Base-by-base conservation (phyloP, 2,888 invertebrate genomes). In the Drosophila ezoana region DNA sequence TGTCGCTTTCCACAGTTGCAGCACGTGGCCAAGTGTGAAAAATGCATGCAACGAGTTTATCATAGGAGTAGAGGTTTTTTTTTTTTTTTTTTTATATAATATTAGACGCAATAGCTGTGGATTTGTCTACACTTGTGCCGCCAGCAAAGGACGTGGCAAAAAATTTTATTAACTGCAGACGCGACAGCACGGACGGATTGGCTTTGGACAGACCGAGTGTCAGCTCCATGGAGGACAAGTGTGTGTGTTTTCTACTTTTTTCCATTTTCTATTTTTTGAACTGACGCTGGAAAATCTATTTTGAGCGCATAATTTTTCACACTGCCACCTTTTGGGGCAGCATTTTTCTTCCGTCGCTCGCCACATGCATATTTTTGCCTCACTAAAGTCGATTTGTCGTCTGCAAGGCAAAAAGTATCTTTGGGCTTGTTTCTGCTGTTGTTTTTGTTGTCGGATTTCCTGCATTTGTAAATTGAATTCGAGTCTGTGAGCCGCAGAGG, bases 221-320 rank as follows among this genome's bases (percentile, higher is more conserved):
- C 51, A 63, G 58, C 57, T 57, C 23, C 53, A 58, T 53, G 47
- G 49, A 48, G 38, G 52, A 56, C 64, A 43, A 57, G 37, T 57
- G 52, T 47, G 45, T 47, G n/a, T n/a, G 38, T 16, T 33, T 48
- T 40, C 45, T 28, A 16, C 11, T 37, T 56, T 35, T 53, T 61
- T 38, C 32, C 40, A 32, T 23, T 57, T 54, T 45, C 45, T 43
- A 53, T 56, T 65, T 56, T 65, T 61, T 45, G 45, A 45, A 62
- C 64, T 72, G 79, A 71, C 48, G 66, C 83, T 73, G 73, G 79
- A 76, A 81, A 89, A 87, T 89, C 85, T 85, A 85, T 85, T 85
- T 85, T 67, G 57, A 75, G 74, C 72, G 77, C 77, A 87, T 84
- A 87, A 85, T 87, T 85, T 84, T 84, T 81, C 75, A 89, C 70